These are phyloP conservation scores for Ibidorhyncha struthersii DNA, from an alignment of 2,113 vertebrate species.

Conservation along the genomic window DNA sequence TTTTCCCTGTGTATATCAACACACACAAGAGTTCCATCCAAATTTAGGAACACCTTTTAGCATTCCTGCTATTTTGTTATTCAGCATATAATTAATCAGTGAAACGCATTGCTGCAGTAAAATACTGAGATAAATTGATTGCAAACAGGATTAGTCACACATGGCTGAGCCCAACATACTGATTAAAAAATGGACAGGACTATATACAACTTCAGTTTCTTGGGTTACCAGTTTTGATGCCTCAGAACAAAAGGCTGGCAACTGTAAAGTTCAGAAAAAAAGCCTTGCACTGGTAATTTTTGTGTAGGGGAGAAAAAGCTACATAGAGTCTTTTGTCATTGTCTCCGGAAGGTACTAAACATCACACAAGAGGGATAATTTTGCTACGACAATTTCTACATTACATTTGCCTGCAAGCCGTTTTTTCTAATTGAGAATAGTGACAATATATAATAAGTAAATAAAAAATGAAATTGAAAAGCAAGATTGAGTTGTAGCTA, in stretches of 20 bases:
- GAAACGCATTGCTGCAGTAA: slow-evolving; percentile 46
- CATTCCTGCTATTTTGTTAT: neutral
- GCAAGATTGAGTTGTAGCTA: neutral
- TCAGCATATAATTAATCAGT: slow-evolving; percentile 40
- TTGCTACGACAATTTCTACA: neutral
- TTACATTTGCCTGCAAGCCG: neutral
- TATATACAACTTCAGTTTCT: neutral
- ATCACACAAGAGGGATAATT: neutral
- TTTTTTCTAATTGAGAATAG: slow-evolving; percentile 43
- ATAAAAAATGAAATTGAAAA: slow-evolving; percentile 47
- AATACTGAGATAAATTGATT: slow-evolving; percentile 28
- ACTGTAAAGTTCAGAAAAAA: neutral
- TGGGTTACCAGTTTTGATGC: neutral
- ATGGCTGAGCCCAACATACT: neutral
- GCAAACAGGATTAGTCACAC: slow-evolving; percentile 32
- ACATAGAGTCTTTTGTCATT: neutral
- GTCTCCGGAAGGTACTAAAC: neutral
- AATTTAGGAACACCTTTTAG: slow-evolving; percentile 11
- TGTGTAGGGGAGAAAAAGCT: neutral
- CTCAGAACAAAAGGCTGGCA: neutral
- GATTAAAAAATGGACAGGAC: neutral
- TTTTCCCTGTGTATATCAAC: neutral
- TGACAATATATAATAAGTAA: slow-evolving; percentile 31
- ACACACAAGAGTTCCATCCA: neutral
- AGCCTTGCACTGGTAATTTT: neutral